phyloP scores from a whole-genome alignment of 2,113 vertebrate species.

The Rhombomys opimus region DNA sequence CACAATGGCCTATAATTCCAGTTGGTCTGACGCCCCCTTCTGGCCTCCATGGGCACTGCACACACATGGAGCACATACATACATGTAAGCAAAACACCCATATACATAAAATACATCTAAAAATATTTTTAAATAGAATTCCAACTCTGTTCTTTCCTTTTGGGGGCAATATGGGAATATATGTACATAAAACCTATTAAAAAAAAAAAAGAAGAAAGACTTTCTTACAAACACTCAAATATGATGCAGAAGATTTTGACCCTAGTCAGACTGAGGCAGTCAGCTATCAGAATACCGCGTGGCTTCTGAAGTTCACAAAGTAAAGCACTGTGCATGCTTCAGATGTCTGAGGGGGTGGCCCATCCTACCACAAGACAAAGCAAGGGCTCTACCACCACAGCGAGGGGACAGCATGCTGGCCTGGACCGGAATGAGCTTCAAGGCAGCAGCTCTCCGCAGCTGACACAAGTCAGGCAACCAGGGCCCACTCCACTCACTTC shows the following conservation, averaged over 20 bases:
- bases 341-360: background rate
- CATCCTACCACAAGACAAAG: fast-evolving
- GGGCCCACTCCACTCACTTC: background rate
- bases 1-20: background rate
- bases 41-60: background rate
- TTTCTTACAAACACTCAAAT: constrained; percentile 15
- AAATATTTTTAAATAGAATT: background rate
- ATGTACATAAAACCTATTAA: background rate
- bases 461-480: background rate
- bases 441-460: background rate
- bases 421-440: background rate
- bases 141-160: background rate
- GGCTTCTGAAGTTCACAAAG: background rate
- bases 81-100: background rate
- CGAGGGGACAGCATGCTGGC: background rate
- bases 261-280: background rate
- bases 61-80: background rate
- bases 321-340: background rate
- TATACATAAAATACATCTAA: background rate
- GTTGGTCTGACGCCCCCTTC: background rate
- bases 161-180: background rate
- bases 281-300: background rate
- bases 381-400: background rate
- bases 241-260: background rate
- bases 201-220: background rate